Conservation (phyloP, 1,140 invertebrate genomes). For the Rhagoletis zephyria region DNA sequence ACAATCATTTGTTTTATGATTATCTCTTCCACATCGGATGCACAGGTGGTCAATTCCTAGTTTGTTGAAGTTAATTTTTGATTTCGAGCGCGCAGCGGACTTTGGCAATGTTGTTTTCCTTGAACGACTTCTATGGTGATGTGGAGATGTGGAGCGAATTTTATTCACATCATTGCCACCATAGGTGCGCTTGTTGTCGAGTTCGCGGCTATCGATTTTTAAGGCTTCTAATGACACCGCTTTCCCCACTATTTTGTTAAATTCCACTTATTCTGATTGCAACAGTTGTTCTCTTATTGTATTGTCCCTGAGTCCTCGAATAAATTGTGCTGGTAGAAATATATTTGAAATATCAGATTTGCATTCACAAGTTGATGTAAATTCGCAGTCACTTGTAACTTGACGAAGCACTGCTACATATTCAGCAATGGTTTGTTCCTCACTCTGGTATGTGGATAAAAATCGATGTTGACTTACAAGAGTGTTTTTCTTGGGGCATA, state of each 20-base stretch:
- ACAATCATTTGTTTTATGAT: too few species aligned
- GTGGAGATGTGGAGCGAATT: too few species aligned
- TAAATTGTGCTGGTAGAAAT: conserved; percentile 35
- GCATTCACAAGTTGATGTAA: background rate
- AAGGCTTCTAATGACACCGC: conserved; percentile 28
- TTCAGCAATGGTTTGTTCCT: background rate
- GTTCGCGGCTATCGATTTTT: conserved; percentile 41
- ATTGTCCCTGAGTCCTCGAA: conserved; percentile 4
- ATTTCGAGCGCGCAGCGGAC: too few species aligned
- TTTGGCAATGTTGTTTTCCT: too few species aligned
- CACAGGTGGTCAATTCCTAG: too few species aligned
- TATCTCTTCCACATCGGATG: too few species aligned
- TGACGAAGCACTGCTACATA: conserved; percentile 19
- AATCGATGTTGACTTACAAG: conserved; percentile 43
- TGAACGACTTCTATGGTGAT: too few species aligned
- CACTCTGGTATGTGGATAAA: conserved; percentile 36
- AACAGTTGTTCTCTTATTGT: conserved; percentile 15
- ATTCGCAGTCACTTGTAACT: background rate
- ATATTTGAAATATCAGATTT: conserved; percentile 29
- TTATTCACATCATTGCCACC: too few species aligned
- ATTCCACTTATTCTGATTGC: conserved; percentile 8
- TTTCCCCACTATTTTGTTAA: conserved; percentile 10
- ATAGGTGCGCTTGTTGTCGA: background rate
- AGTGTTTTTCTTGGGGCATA: background rate
- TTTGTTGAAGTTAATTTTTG: too few species aligned